Conservation (phyloP, 2,113 vertebrate species). For the Emydura subglobosa region DNA sequence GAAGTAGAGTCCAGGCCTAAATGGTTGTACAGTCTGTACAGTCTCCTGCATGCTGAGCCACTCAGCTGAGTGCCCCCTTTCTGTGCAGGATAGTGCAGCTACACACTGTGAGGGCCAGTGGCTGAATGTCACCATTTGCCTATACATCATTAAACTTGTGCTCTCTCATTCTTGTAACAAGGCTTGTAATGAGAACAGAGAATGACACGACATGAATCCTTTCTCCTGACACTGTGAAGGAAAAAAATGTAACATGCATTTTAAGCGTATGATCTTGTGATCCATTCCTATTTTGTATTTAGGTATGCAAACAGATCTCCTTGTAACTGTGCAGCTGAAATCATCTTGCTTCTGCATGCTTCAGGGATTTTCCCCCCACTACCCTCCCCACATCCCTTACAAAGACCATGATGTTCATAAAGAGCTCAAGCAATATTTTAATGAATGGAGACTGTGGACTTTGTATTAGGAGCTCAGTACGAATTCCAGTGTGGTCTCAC, state of each 20-base stretch:
- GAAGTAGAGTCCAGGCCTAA: neutral
- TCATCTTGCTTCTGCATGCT: neutral
- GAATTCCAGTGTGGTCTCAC: neutral
- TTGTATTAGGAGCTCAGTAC: neutral
- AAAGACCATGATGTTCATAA: neutral
- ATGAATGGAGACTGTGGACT: neutral
- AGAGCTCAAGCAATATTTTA: neutral
- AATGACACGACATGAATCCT: neutral
- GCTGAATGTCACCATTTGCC: neutral
- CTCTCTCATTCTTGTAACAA: neutral
- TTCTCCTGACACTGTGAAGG: neutral
- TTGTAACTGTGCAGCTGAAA: neutral
- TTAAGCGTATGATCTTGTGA: neutral
- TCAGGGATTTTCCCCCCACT: neutral
- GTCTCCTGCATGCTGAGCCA: neutral
- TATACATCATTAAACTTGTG: neutral
- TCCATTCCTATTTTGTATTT: neutral
- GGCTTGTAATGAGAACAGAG: neutral
- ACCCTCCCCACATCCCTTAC: neutral
- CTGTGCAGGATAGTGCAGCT: fast-evolving
- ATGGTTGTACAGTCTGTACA: neutral
- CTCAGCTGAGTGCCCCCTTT: neutral
- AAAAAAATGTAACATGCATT: neutral
- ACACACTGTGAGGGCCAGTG: neutral
- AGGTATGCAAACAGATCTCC: neutral